Percentiles rank a stretch among this genome's conserved stretches.
phyloP scores from a whole-genome alignment of 2,797 vertebrate species.

The Clarias fuscus region DNA sequence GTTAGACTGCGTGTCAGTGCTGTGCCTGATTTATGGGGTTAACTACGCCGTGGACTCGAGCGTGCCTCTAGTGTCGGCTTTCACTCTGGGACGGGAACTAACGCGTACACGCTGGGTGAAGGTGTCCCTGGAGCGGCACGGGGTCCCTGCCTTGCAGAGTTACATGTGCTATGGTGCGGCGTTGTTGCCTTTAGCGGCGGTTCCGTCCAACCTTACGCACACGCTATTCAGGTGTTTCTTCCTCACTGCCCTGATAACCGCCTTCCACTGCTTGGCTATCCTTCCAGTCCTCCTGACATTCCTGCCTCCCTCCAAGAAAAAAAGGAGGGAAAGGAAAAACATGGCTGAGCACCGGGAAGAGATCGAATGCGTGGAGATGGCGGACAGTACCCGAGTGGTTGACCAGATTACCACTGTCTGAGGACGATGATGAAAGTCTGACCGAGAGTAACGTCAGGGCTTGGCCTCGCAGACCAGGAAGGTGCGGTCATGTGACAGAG shows the following conservation, averaged over 20 bases:
- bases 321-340: constrained; percentile 81
- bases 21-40: constrained; percentile 95
- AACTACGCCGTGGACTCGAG: constrained; percentile 96
- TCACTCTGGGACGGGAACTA: constrained; percentile 90
- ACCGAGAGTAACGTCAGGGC: constrained; percentile 17
- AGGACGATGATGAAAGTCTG: constrained; percentile 54
- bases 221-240: constrained; percentile 98
- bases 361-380: constrained; percentile 98
- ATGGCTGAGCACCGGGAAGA: constrained; percentile 86
- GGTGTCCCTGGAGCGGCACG: constrained; percentile 93
- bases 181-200: constrained; percentile 89
- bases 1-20: constrained; percentile 94
- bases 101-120: constrained; percentile 98
- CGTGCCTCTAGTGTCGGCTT: constrained; percentile 92
- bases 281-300: constrained; percentile 98
- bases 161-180: constrained; percentile 93
- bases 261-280: constrained; percentile 97
- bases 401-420: constrained; percentile 99
- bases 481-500: background rate
- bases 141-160: constrained; percentile 94
- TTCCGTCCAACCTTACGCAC: constrained; percentile 96
- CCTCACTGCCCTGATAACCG: constrained; percentile 94
- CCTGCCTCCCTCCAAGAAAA: constrained; percentile 94
- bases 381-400: constrained; percentile 94
- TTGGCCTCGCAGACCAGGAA: background rate